Percentiles rank a stretch among this genome's conserved stretches.
Conservation (phyloP, 2,797 vertebrate genomes). For the Ciconia nigra region DNA sequence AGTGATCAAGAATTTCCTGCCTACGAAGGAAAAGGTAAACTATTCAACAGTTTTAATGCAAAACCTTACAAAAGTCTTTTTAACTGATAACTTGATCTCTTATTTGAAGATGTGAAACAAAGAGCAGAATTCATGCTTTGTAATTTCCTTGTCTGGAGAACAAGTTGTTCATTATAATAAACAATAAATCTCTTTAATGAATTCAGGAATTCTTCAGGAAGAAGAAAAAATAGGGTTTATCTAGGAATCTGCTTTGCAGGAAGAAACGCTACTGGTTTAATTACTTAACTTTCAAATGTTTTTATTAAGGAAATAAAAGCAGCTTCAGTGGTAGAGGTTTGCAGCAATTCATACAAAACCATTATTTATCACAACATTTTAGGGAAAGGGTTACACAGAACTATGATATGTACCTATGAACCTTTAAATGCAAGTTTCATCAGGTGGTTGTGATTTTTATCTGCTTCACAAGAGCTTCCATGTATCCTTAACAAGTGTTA, state of each 20-base stretch:
- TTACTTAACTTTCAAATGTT: background rate
- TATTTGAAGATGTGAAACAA: background rate
- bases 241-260: background rate
- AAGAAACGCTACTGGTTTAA: background rate
- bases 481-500: background rate
- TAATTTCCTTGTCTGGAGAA: background rate
- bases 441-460: background rate
- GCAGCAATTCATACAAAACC: background rate
- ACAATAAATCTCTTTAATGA: background rate
- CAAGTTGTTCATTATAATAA: background rate
- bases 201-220: background rate
- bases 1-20: background rate
- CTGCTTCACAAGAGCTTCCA: background rate
- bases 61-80: background rate
- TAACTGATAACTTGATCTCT: background rate
- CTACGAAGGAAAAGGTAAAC: background rate
- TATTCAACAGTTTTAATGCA: background rate
- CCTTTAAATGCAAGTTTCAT: background rate
- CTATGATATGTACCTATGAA: background rate
- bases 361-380: background rate
- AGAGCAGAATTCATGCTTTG: background rate
- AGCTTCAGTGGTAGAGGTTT: background rate
- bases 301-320: background rate
- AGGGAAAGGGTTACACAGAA: background rate
- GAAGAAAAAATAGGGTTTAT: background rate